Conservation (phyloP, 2,113 vertebrate genomes). For the Pogona vitticeps region DNA sequence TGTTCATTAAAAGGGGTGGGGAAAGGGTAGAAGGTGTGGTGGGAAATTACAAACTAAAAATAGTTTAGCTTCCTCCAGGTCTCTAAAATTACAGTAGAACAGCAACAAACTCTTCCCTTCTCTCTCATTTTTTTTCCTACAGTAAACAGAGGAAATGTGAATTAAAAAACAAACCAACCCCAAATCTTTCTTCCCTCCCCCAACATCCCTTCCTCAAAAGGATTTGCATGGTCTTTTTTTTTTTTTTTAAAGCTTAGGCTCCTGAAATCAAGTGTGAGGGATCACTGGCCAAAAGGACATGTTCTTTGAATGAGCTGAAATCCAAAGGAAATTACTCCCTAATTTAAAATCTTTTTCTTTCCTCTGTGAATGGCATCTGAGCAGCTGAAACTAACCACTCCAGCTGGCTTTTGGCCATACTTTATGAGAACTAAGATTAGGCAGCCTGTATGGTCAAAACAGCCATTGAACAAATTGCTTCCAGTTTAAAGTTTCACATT, state of each 20-base stretch:
- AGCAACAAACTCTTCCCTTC: slow-evolving; percentile 48
- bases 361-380: slow-evolving; percentile 82
- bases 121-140: slow-evolving; percentile 48
- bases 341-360: slow-evolving; percentile 87
- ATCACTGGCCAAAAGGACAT: slow-evolving; percentile 81
- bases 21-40: too few species aligned
- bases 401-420: slow-evolving; percentile 73
- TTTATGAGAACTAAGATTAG: slow-evolving; percentile 85
- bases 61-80: neutral
- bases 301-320: slow-evolving; percentile 80
- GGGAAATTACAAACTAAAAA: too few species aligned
- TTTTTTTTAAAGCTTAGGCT: slow-evolving; percentile 73
- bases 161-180: slow-evolving; percentile 29
- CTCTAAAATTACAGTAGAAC: neutral
- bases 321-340: slow-evolving; percentile 89
- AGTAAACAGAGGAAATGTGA: slow-evolving; percentile 63
- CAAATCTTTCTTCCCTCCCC: neutral
- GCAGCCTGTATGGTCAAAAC: slow-evolving; percentile 77
- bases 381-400: slow-evolving; percentile 76
- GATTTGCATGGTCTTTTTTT: slow-evolving; percentile 68
- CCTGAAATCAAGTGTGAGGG: slow-evolving; percentile 81
- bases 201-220: slow-evolving; percentile 9
- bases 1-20: too few species aligned
- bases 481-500: slow-evolving; percentile 71
- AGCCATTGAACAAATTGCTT: slow-evolving; percentile 80